Percentiles rank a stretch among this genome's conserved stretches.
Conservation (phyloP, 2,888 invertebrate species). For the Acleris emargana region DNA sequence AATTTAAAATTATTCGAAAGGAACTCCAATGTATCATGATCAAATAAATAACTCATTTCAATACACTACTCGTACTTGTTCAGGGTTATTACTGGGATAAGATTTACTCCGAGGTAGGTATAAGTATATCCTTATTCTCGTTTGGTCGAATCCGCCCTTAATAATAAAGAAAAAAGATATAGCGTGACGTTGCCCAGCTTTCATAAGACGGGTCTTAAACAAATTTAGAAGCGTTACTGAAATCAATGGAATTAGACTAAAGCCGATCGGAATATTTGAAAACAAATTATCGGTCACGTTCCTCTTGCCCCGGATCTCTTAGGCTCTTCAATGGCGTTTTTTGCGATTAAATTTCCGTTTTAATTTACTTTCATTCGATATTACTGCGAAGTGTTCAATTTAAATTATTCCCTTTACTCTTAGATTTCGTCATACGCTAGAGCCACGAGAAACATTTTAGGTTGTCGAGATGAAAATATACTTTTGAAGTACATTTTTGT, state of each 20-base stretch:
- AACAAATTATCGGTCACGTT: conserved; percentile 11
- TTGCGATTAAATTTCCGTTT: conserved; percentile 10
- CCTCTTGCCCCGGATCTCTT: not conserved
- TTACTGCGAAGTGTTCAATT: conserved; percentile 5
- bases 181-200: too few species aligned
- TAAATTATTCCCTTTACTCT: conserved; percentile 3
- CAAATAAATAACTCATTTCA: too few species aligned
- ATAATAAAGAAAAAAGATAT: too few species aligned
- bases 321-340: not conserved
- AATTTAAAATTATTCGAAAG: too few species aligned
- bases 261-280: conserved; percentile 20
- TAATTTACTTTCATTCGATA: not conserved
- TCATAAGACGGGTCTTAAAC: not conserved
- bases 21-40: too few species aligned
- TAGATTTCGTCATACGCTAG: not conserved
- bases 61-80: too few species aligned
- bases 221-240: conserved; percentile 13
- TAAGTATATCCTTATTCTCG: too few species aligned
- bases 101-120: too few species aligned
- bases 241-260: conserved; percentile 17
- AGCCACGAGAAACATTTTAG: not conserved
- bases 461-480: not conserved
- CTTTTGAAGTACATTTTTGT: too few species aligned
- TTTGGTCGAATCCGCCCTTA: too few species aligned
- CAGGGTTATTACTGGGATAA: too few species aligned